Conservation (phyloP, 2,113 vertebrate genomes). For the Pygoscelis adeliae region DNA sequence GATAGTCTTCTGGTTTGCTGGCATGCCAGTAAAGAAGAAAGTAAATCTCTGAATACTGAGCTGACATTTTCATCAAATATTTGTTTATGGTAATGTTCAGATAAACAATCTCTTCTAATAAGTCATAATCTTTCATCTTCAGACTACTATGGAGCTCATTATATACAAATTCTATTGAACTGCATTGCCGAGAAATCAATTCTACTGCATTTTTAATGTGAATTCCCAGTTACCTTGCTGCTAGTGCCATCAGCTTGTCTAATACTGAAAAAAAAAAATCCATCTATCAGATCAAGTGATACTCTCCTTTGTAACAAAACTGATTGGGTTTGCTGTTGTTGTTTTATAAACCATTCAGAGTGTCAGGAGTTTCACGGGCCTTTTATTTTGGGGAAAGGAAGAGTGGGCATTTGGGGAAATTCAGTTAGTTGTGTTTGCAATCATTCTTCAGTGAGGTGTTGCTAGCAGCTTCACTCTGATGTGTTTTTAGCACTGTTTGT, state of each 20-base stretch:
- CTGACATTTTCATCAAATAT: not conserved
- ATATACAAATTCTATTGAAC: not conserved
- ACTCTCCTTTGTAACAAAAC: not conserved
- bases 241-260: not conserved
- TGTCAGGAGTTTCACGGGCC: not conserved
- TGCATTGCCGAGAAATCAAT: not conserved
- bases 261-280: not conserved
- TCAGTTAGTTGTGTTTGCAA: not conserved
- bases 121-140: slow-evolving; percentile 29
- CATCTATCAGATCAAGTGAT: not conserved
- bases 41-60: not conserved
- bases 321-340: not conserved
- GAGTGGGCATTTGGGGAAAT: not conserved
- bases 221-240: not conserved
- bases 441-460: not conserved
- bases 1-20: not conserved
- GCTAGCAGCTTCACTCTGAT: not conserved
- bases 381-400: not conserved
- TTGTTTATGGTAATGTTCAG: slow-evolving; percentile 2
- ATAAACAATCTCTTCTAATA: slow-evolving; percentile 10
- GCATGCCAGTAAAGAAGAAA: not conserved
- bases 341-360: not conserved
- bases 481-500: not conserved
- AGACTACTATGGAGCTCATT: slow-evolving; percentile 4
- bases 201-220: not conserved